phyloP scores from a whole-genome alignment of 2,888 invertebrate species.

The Pammene fasciana region DNA sequence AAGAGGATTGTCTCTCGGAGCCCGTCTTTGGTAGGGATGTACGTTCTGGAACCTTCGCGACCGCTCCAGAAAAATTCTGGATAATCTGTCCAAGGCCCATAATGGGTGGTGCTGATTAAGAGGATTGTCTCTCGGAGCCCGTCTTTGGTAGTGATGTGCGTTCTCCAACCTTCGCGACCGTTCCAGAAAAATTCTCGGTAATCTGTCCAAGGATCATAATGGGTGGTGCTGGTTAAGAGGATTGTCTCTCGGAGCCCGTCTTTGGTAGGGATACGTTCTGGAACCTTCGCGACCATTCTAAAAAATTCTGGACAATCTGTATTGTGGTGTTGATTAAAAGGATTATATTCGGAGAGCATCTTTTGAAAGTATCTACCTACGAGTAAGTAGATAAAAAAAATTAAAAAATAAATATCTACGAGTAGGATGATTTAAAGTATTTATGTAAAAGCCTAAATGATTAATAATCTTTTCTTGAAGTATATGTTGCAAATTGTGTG shows the following conservation, averaged over 20 bases:
- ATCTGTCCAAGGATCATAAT: neutral
- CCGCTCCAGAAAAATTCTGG: neutral
- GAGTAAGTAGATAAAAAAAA: too few relatives aligned
- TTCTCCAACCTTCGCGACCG: too few relatives aligned
- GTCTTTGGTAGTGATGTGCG: too few relatives aligned
- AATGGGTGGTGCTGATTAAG: neutral
- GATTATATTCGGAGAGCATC: constrained; percentile 50
- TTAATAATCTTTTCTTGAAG: too few relatives aligned
- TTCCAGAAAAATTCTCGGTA: neutral
- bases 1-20: constrained; percentile 82
- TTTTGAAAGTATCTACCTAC: too few relatives aligned
- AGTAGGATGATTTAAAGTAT: too few relatives aligned
- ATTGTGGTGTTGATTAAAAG: neutral
- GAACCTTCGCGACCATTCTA: too few relatives aligned
- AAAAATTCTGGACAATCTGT: neutral
- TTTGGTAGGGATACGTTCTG: too few relatives aligned
- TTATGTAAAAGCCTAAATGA: too few relatives aligned
- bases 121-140: constrained; percentile 47
- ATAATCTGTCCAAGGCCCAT: too few relatives aligned
- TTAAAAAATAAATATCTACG: too few relatives aligned
- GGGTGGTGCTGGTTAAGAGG: neutral
- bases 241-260: constrained; percentile 47
- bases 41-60: neutral
- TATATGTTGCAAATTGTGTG: too few relatives aligned
- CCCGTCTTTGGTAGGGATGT: constrained; percentile 63